Percentiles rank a stretch among this genome's conserved stretches.
Conservation (phyloP, 2,113 vertebrate genomes). For the Coreoperca whiteheadi region DNA sequence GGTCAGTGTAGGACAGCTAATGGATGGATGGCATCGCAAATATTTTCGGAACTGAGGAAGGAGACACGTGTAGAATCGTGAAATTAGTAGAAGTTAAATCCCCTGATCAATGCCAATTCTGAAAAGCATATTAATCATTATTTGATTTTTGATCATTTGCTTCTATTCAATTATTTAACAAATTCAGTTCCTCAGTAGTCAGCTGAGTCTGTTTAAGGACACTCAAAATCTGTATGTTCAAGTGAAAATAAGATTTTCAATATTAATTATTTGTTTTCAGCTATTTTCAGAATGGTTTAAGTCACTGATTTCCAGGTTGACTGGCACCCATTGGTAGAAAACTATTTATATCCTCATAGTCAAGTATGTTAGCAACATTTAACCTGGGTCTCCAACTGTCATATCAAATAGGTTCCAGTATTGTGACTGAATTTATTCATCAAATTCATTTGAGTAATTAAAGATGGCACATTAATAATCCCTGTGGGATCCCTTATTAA, state of each 20-base stretch:
- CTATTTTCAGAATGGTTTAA: background rate
- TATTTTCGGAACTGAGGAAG: background rate
- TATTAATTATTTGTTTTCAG: background rate
- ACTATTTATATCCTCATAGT: conserved; percentile 7
- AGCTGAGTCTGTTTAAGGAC: background rate
- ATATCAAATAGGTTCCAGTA: conserved; percentile 1
- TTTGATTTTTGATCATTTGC: background rate
- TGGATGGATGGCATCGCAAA: conserved; percentile 26
- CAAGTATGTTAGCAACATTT: conserved; percentile 2
- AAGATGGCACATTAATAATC: conserved; percentile 61
- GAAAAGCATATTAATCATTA: background rate
- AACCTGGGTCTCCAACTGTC: conserved; percentile 17
- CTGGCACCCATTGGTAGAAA: background rate
- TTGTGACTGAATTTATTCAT: conserved; percentile 46
- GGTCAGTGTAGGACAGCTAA: conserved; percentile 39
- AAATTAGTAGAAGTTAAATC: background rate
- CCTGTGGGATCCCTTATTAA: conserved; percentile 50
- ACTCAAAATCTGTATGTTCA: background rate
- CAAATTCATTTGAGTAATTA: conserved; percentile 56
- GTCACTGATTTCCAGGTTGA: background rate
- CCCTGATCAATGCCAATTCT: background rate
- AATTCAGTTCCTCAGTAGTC: background rate
- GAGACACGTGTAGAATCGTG: background rate
- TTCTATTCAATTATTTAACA: background rate
- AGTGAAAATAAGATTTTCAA: background rate